These are phyloP conservation scores for Formica selysi DNA, from an alignment of 1,140 invertebrate genomes.

Conservation along the genomic window DNA sequence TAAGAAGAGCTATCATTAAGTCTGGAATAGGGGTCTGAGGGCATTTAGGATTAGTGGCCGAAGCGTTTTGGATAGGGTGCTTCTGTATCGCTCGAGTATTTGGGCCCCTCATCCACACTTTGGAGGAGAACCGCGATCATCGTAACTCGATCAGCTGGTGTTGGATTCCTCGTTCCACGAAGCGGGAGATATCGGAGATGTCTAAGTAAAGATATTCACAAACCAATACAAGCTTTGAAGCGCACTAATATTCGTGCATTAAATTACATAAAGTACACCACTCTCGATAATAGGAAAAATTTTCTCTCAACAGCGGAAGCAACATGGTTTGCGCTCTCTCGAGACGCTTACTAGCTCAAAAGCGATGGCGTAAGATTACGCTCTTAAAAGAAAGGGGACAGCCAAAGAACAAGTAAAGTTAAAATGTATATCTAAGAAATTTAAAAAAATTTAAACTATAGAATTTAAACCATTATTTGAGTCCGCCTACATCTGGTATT, in stretches of 20 bases:
- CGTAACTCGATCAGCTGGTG: constrained; percentile 65
- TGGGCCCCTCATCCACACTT: constrained; percentile 13
- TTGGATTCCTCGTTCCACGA: constrained; percentile 22
- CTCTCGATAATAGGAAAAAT: too few species aligned
- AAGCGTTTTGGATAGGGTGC: constrained; percentile 75
- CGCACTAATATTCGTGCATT: too few species aligned
- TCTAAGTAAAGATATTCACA: too few species aligned
- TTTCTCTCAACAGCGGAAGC: too few species aligned
- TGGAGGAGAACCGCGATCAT: constrained; percentile 60
- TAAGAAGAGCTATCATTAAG: constrained; percentile 78
- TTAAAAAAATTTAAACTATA: too few species aligned
- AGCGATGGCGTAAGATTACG: constrained; percentile 19
- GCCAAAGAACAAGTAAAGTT: constrained; percentile 80
- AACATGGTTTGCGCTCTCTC: background rate
- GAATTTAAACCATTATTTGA: too few species aligned
- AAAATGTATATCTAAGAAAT: constrained; percentile 74
- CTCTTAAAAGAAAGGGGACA: constrained; percentile 76
- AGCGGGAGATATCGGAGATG: background rate
- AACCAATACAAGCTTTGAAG: too few species aligned
- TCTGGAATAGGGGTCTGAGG: constrained; percentile 71
- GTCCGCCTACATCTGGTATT: too few species aligned
- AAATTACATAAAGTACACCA: too few species aligned
- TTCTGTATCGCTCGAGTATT: constrained; percentile 70
- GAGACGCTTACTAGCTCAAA: background rate
- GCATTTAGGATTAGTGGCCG: constrained; percentile 76